Evolutionary conservation across 2,797 vertebrate species (phyloP).

Genomic region (Coluber constrictor): DNA sequence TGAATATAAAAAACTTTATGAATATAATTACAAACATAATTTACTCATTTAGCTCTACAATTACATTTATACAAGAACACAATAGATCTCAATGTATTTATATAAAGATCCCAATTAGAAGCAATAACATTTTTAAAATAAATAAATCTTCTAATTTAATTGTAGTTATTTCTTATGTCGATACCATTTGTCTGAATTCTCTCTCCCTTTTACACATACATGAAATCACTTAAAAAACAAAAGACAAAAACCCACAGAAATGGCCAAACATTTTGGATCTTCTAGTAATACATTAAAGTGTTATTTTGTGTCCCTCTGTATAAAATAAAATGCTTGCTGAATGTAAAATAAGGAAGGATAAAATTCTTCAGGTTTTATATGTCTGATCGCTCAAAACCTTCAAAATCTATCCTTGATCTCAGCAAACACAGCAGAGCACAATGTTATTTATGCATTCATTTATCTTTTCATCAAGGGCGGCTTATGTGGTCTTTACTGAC

Average conservation of each 20-base stretch:
- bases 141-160: constrained; percentile 53
- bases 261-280: constrained; percentile 69
- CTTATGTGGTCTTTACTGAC: constrained; percentile 85
- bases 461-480: constrained; percentile 88
- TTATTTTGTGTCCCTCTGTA: constrained; percentile 74
- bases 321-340: constrained; percentile 74
- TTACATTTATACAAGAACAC: constrained; percentile 75
- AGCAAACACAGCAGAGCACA: constrained; percentile 85
- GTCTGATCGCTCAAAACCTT: constrained; percentile 88
- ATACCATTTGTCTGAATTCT: constrained; percentile 57
- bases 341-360: constrained; percentile 72
- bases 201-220: constrained; percentile 39
- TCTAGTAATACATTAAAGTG: constrained; percentile 72
- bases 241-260: constrained; percentile 29
- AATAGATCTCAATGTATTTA: constrained; percentile 69
- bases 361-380: constrained; percentile 83
- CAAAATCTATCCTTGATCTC: constrained; percentile 91
- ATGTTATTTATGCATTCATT: constrained; percentile 89
- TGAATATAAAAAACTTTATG: constrained; percentile 70
- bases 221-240: constrained; percentile 20
- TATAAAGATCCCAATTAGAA: constrained; percentile 66
- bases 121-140: constrained; percentile 49
- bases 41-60: constrained; percentile 74
- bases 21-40: constrained; percentile 75
- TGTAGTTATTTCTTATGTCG: constrained; percentile 57